Percentiles rank a stretch among this genome's conserved stretches.
Conservation (phyloP, 2,888 invertebrate species). For the Lottia gigantea region DNA sequence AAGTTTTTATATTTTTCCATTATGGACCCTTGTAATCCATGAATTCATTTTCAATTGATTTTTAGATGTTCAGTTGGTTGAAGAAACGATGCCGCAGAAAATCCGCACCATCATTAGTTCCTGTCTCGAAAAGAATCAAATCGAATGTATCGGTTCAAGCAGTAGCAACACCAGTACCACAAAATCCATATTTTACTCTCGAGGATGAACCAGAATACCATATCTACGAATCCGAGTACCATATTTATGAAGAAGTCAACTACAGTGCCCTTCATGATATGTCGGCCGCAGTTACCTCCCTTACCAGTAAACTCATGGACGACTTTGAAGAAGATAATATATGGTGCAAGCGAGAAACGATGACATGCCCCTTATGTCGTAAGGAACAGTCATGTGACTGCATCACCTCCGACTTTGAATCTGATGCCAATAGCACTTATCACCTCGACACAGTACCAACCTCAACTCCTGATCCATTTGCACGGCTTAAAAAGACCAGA, state of each 20-base stretch:
- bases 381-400: neutral
- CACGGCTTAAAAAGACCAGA: neutral
- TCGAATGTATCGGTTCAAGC: neutral
- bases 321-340: neutral
- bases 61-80: constrained; percentile 6
- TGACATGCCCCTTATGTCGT: neutral
- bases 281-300: neutral
- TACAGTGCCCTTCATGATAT: neutral
- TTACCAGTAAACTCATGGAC: neutral
- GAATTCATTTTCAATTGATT: neutral
- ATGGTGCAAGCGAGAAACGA: neutral
- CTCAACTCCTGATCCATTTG: neutral
- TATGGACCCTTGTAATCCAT: too few species aligned
- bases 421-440: neutral
- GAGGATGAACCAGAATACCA: constrained; percentile 1
- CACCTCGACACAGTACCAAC: neutral
- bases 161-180: neutral
- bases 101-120: neutral
- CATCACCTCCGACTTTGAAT: neutral
- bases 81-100: neutral
- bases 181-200: neutral
- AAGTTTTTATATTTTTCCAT: too few species aligned
- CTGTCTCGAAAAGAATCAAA: neutral
- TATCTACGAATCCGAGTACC: neutral
- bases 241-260: neutral